phyloP scores from a whole-genome alignment of 2,888 invertebrate species.

The Steinernema hermaphroditum region DNA sequence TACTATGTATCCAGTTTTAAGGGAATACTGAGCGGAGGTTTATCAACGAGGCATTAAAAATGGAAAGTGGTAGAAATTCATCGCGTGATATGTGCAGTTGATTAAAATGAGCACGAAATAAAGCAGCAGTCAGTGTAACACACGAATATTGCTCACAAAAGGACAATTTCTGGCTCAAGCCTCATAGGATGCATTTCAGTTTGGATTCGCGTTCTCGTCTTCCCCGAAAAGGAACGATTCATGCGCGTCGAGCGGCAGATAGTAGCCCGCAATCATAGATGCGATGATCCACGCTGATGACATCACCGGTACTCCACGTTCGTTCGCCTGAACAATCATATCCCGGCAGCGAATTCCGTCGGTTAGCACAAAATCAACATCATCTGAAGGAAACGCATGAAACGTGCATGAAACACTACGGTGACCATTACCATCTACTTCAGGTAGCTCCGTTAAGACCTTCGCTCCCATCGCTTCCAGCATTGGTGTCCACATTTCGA shows the following conservation, averaged over 20 bases:
- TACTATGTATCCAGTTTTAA: no score
- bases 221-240: not conserved
- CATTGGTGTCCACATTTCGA: slow-evolving; percentile 63
- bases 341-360: slow-evolving; percentile 65
- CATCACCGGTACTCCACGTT: slow-evolving; percentile 38
- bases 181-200: no score
- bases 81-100: no score
- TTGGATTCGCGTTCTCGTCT: no score
- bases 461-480: slow-evolving; percentile 57
- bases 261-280: not conserved
- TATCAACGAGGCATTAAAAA: no score
- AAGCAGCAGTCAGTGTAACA: no score
- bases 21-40: no score
- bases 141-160: no score
- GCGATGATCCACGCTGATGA: slow-evolving; percentile 63
- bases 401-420: not conserved
- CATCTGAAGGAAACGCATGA: slow-evolving; percentile 34
- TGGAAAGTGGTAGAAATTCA: no score
- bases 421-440: not conserved
- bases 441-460: slow-evolving; percentile 38
- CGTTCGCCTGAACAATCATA: slow-evolving; percentile 57
- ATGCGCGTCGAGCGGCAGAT: not conserved
- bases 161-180: no score
- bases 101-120: no score
- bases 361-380: slow-evolving; percentile 66